Evolutionary conservation across 2,888 invertebrate genomes (phyloP), one percentile per base, ranked within the genome.

Genomic region (Tipula lateralis): DNA sequence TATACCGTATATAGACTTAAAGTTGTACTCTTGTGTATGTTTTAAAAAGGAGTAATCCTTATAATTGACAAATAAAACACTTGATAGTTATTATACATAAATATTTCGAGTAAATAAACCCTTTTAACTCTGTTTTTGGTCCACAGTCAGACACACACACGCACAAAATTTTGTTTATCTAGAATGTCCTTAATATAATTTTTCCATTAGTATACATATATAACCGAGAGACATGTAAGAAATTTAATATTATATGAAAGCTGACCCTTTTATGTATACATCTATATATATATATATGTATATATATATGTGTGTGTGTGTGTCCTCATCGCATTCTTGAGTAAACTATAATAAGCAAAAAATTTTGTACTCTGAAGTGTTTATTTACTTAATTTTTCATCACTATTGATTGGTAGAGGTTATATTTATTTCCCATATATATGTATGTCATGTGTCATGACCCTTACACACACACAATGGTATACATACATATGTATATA

Each of bases 351-450:
- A 16, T 50, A 50, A 50, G 16, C 50, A 66, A 24, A 66, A n/a
- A 24, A 24, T 66, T 5, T 66, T 24, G 66, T 19, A 4, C 16
- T 66, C 24, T 66, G 24, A 66, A 66, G 66, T 66, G 66, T 66
- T 66, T 66, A 66, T 66, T 66, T 66, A 66, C 66, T 66, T 66
- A 66, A 66, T 66, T 66, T 66, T 24, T 24, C 66, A 66, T 66
- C 66, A 66, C 66, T 66, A 66, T 66, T 24, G 66, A 24, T 66
- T 24, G 5, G 24, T 66, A 9, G 7, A 9, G 66, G 66, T 24
- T 66, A n/a, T n/a, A 24, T 66, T 66, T 66, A 66, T 66, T 66
- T 9, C 66, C 66, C 16, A 2, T 66, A 66, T n/a, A 24, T 24
- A 66, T 66, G 19, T 66, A 24, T 66, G 9, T 24, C 0, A 39